Base-by-base conservation (phyloP, 2,113 vertebrate genomes). In the Climacteris rufus region DNA sequence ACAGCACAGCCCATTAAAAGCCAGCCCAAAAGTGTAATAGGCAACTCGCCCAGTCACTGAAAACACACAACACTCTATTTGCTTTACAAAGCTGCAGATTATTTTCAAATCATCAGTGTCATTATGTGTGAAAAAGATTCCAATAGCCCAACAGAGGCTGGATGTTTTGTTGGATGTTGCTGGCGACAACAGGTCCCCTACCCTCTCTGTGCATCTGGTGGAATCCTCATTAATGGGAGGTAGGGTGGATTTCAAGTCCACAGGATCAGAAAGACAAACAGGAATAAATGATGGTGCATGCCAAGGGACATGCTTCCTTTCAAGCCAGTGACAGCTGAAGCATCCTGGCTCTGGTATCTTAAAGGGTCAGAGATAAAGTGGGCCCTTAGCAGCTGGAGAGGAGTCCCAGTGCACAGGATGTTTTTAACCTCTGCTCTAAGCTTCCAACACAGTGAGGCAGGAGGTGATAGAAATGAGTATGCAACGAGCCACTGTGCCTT, bases 351-450 rank as follows among this genome's bases (percentile, higher is more conserved):
- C 78, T 70, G 49, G 64, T 42, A 52, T 60, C 89, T 90, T 52
- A 45, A 80, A 76, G 79, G 91, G 87, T 94, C 85, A 95, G 85
- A 57, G 44, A 90, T 77, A 56, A 94, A 87, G 75, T 33, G 65
- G 83, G 65, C 77, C 83, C 83, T 64, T 7, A 60, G 65, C 95
- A 93, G 85, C 83, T 94, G 84, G 45, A 93, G 75, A 61, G 45
- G 45, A 84, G 54, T 61, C 91, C 91, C 80, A 56, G 57, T 5
- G 49, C 89, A 90, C 37, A 42, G 44, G 42, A 94, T 52, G 78
- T 76, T 96, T 96, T 95, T 93, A 93, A 96, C 94, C 89, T 95
- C 90, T 77, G 65, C 86, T 86, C 54, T 72, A 69, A 75, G 49
- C 53, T 89, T 96, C 79, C 87, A 86, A 31, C 2, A 72, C 82